phyloP scores from a whole-genome alignment of 2,113 vertebrate species.

The Terrapene triunguis region DNA sequence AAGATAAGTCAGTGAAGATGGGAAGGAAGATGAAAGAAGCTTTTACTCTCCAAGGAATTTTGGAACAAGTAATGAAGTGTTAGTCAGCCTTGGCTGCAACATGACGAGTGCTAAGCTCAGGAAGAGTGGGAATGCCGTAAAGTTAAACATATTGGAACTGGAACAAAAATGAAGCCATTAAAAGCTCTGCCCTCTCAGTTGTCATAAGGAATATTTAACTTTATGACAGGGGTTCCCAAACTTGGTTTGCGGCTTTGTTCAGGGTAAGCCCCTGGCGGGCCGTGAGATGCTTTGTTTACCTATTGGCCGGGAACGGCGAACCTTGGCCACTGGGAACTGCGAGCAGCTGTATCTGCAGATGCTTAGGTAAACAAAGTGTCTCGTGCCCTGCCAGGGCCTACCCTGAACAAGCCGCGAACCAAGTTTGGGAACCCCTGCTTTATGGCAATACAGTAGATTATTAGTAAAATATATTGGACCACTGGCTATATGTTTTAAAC shows the following conservation, averaged over 20 bases:
- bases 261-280: too few species aligned
- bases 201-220: neutral
- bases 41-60: slow-evolving; percentile 45
- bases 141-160: neutral
- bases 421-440: neutral
- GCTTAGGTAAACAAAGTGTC: too few species aligned
- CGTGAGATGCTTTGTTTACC: too few species aligned
- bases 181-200: neutral
- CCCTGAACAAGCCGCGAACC: too few species aligned
- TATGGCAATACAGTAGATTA: accelerated
- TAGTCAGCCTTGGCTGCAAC: neutral
- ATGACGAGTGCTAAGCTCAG: neutral
- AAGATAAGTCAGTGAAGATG: slow-evolving; percentile 67
- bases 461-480: neutral
- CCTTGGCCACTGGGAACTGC: too few species aligned
- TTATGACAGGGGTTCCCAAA: neutral
- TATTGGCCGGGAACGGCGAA: too few species aligned
- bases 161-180: neutral
- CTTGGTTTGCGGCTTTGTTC: too few species aligned
- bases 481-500: neutral
- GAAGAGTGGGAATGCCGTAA: neutral
- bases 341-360: too few species aligned
- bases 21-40: slow-evolving; percentile 58
- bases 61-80: neutral
- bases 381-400: too few species aligned